Conservation (phyloP, 2,113 vertebrate species). For the Numida meleagris region DNA sequence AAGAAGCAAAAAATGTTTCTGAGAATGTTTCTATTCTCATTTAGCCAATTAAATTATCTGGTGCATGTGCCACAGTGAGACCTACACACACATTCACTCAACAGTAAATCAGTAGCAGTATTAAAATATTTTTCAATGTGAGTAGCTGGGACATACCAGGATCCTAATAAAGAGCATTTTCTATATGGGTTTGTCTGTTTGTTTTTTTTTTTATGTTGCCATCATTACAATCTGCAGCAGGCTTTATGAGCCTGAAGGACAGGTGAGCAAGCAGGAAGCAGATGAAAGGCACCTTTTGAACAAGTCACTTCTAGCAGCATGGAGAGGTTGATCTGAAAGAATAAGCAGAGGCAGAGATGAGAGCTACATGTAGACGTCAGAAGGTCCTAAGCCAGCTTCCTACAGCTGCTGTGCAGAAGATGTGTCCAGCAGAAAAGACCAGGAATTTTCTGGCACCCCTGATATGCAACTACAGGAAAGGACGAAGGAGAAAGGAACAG, state of each 20-base stretch:
- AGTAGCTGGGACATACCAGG: background rate
- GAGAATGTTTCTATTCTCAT: background rate
- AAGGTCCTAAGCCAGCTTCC: background rate
- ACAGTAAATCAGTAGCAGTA: background rate
- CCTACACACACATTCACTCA: background rate
- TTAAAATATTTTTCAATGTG: background rate
- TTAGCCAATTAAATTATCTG: conserved; percentile 29
- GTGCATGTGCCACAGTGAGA: background rate
- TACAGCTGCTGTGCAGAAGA: background rate
- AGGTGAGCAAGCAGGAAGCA: conserved; percentile 27
- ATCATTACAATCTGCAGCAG: background rate
- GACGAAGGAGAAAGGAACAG: background rate
- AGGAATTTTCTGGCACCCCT: background rate
- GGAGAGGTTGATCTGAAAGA: conserved; percentile 23
- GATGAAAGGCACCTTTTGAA: conserved; percentile 21
- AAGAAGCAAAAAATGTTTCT: background rate
- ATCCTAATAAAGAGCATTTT: conserved; percentile 37
- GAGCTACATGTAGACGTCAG: background rate
- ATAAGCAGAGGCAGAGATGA: background rate
- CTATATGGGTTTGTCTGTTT: background rate
- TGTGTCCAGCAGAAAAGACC: background rate
- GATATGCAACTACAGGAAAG: background rate
- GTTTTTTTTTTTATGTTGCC: background rate
- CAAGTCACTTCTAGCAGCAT: background rate
- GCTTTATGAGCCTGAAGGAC: background rate